Evolutionary conservation across 2,888 invertebrate genomes (phyloP).

Genomic region (Ichneumoninae sp.): DNA sequence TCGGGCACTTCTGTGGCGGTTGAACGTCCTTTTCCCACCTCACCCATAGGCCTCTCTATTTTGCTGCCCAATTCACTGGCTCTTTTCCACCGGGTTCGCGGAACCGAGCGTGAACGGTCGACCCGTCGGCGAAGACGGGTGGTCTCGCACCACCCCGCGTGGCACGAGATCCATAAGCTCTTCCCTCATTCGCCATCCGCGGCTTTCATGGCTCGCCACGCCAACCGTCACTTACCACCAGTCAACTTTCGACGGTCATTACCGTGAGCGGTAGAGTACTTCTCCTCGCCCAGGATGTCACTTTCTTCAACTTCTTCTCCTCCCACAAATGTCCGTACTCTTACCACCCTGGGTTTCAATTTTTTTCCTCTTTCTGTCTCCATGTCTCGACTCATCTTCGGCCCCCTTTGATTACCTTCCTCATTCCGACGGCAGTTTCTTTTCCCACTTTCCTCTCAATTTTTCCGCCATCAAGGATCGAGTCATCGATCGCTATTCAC

Average conservation of each 20-base stretch:
- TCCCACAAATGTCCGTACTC: conserved; percentile 31
- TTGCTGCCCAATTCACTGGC: neutral
- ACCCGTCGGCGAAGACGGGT: conserved; percentile 21
- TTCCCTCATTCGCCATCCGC: conserved; percentile 37
- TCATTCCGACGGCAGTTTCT: neutral
- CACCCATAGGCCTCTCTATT: neutral
- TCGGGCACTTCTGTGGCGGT: conserved; percentile 43
- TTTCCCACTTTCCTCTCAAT: neutral
- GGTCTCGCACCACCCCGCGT: conserved; percentile 18
- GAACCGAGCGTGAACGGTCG: conserved; percentile 50
- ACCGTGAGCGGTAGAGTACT: conserved; percentile 35
- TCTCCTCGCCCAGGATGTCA: conserved; percentile 38
- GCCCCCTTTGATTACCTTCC: neutral
- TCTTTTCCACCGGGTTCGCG: conserved; percentile 45
- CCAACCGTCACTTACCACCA: conserved; percentile 52
- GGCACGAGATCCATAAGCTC: conserved; percentile 22
- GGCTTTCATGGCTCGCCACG: conserved; percentile 24
- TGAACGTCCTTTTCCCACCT: conserved; percentile 46
- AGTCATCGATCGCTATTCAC: neutral
- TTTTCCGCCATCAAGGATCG: neutral
- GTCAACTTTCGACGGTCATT: conserved; percentile 48
- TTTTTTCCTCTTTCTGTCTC: neutral
- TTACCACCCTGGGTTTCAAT: conserved; percentile 10
- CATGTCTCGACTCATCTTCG: neutral
- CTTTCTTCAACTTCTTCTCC: conserved; percentile 20